phyloP scores from a whole-genome alignment of 2,888 invertebrate genomes.

The Spilarctia lutea region DNA sequence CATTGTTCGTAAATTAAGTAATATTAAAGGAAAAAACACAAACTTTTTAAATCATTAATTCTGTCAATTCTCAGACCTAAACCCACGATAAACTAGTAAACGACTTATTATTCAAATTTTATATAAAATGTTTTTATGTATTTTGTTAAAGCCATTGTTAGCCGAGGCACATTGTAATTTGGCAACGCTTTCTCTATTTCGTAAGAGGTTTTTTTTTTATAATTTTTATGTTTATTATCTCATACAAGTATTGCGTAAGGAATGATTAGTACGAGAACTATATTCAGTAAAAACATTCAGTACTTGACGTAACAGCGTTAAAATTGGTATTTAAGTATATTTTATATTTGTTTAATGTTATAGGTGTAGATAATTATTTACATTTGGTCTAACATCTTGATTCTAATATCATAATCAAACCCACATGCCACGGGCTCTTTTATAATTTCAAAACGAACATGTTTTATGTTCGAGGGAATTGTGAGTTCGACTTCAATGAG shows the following conservation, averaged over 20 bases:
- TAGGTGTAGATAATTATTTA: background rate
- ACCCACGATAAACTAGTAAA: constrained; percentile 23
- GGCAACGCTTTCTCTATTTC: constrained; percentile 43
- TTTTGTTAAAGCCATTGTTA: constrained; percentile 39
- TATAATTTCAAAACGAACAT: background rate
- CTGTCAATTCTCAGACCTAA: background rate
- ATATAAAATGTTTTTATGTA: constrained; percentile 18
- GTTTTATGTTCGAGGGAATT: background rate
- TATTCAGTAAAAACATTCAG: background rate
- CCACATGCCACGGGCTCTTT: background rate
- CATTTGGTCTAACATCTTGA: background rate
- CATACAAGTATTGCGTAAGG: constrained; percentile 20
- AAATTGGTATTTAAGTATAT: constrained; percentile 2
- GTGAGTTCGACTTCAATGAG: background rate
- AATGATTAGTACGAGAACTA: constrained; percentile 5
- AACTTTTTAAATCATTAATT: background rate
- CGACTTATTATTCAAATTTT: constrained; percentile 19
- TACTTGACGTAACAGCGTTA: constrained; percentile 1
- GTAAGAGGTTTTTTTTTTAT: constrained; percentile 24
- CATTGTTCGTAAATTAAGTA: background rate
- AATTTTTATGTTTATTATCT: constrained; percentile 12
- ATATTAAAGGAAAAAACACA: background rate
- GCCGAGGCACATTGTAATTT: constrained; percentile 33
- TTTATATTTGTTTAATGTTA: background rate
- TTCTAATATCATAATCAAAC: background rate